A percentile compares a stretch with the other conserved stretches of the same genome.
Conservation (phyloP, 2,113 vertebrate genomes). For the Toxostoma redivivum region DNA sequence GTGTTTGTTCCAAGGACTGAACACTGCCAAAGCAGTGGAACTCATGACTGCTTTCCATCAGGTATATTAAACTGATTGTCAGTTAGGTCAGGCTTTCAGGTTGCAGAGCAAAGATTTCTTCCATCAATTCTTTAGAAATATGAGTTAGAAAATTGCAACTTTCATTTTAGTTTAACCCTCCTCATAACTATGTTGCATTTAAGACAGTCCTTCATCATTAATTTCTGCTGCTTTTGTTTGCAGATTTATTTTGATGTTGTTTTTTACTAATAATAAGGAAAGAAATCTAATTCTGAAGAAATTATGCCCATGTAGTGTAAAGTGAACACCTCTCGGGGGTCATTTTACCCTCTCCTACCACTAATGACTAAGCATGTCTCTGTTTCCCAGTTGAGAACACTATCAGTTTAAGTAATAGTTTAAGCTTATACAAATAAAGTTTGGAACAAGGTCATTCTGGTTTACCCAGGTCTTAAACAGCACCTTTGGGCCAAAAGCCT, state of each 20-base stretch:
- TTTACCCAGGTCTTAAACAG: neutral
- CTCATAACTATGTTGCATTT: neutral
- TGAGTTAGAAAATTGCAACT: neutral
- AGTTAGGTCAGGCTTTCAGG: neutral
- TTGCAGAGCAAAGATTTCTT: neutral
- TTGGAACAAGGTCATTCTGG: conserved; percentile 7
- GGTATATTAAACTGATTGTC: neutral
- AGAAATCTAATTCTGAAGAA: neutral
- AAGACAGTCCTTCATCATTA: neutral
- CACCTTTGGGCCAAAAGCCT: neutral
- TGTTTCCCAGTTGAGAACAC: neutral
- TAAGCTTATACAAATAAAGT: conserved; percentile 16
- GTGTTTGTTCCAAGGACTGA: neutral
- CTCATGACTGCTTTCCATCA: conserved; percentile 1
- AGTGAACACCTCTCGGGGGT: neutral
- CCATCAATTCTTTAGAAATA: neutral
- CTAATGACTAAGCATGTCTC: neutral
- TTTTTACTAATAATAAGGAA: neutral
- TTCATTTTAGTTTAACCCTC: neutral
- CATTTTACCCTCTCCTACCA: neutral
- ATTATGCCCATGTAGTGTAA: neutral
- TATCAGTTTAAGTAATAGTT: neutral
- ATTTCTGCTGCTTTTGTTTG: neutral
- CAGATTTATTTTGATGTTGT: neutral
- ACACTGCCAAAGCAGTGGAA: neutral